A percentile compares a stretch with the other conserved stretches of the same genome.
These are phyloP conservation scores for Eulemur albifrons DNA, from an alignment of 2,797 vertebrate genomes.

Conservation along the genomic window DNA sequence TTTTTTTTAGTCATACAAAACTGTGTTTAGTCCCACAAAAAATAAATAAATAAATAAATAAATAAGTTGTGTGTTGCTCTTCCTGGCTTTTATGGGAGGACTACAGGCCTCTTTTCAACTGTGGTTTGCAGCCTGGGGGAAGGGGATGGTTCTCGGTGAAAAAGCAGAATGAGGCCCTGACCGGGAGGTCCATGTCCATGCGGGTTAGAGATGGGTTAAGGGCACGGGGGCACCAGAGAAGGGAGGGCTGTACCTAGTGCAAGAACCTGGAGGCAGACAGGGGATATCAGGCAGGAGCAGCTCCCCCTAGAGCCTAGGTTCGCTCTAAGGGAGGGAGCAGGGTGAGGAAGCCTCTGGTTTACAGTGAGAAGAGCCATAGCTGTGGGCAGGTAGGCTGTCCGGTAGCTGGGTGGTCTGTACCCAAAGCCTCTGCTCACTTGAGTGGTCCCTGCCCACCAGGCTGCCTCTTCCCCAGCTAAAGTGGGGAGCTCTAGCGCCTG, in stretches of 20 bases:
- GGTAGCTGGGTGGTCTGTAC: too few species aligned
- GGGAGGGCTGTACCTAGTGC: constrained; percentile 17
- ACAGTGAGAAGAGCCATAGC: constrained; percentile 66
- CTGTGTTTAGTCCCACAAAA: constrained; percentile 35
- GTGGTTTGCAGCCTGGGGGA: neutral
- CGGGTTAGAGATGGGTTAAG: constrained; percentile 54
- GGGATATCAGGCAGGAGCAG: neutral
- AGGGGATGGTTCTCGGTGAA: neutral
- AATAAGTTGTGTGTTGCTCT: neutral
- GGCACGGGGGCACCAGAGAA: constrained; percentile 50
- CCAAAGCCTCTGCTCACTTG: too few species aligned
- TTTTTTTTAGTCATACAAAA: constrained; percentile 21
- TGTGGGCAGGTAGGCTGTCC: too few species aligned
- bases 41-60: too few species aligned
- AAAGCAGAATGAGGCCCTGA: neutral
- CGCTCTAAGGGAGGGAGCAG: constrained; percentile 46
- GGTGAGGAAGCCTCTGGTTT: constrained; percentile 33
- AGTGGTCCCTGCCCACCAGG: too few species aligned
- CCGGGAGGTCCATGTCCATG: neutral
- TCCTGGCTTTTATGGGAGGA: neutral
- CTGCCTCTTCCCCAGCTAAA: too few species aligned
- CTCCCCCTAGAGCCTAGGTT: constrained; percentile 58
- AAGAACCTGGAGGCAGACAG: constrained; percentile 22
- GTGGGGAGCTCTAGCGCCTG: too few species aligned
- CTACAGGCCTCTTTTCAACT: neutral